These are phyloP conservation scores for Labeo catla DNA, from an alignment of 2,113 vertebrate species.

Conservation along the genomic window DNA sequence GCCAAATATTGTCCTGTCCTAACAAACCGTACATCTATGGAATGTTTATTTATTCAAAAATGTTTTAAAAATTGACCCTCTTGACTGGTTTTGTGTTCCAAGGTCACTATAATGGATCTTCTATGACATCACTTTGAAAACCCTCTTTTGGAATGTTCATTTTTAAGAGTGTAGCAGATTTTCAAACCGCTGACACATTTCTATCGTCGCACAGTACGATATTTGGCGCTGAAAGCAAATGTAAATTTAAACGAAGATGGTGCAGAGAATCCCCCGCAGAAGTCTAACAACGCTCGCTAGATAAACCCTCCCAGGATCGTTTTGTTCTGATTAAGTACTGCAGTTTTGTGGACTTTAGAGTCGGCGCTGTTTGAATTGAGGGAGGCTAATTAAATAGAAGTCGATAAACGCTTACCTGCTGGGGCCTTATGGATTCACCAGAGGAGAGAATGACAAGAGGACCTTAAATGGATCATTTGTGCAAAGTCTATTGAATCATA, in stretches of 20 bases:
- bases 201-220: neutral
- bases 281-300: constrained; percentile 7
- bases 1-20: no score
- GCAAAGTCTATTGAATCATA: constrained; percentile 44
- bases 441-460: constrained; percentile 52
- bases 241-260: constrained; percentile 7
- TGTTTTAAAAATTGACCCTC: no score
- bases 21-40: no score
- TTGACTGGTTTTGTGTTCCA: no score
- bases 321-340: constrained; percentile 51
- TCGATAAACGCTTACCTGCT: constrained; percentile 63
- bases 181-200: neutral
- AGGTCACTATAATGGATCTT: neutral
- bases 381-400: constrained; percentile 68
- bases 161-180: neutral
- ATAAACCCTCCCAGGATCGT: constrained; percentile 39
- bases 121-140: neutral
- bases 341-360: constrained; percentile 47
- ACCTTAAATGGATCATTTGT: constrained; percentile 46
- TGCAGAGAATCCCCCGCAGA: constrained; percentile 13
- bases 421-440: constrained; percentile 35
- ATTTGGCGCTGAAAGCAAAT: constrained; percentile 7
- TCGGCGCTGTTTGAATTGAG: constrained; percentile 60
- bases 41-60: no score
- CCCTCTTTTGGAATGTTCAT: neutral